Conservation (phyloP, 2,888 invertebrate species). For the Meloe dianella region DNA sequence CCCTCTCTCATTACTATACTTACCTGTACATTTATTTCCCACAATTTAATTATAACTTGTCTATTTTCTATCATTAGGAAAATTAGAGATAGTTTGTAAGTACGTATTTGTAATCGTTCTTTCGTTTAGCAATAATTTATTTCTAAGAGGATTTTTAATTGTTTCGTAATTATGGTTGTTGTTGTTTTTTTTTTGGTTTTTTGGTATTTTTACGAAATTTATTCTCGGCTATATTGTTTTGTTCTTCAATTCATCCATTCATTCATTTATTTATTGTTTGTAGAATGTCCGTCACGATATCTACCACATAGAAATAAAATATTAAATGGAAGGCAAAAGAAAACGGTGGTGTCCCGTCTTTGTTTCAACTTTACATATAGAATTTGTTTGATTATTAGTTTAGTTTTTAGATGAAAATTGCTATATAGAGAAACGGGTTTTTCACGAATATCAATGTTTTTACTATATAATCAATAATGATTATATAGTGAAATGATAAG, state of each 20-base stretch:
- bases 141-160: too few relatives aligned
- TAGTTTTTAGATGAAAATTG: neutral
- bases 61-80: neutral
- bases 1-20: neutral
- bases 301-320: neutral
- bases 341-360: neutral
- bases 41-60: conserved; percentile 1
- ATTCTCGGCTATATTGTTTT: too few relatives aligned
- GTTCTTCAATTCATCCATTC: too few relatives aligned
- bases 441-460: neutral
- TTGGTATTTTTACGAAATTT: too few relatives aligned
- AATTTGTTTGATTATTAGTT: neutral
- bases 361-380: neutral
- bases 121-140: too few relatives aligned
- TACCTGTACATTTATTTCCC: neutral
- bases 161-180: too few relatives aligned
- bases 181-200: too few relatives aligned
- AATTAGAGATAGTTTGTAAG: neutral
- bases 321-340: neutral
- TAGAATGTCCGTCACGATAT: neutral
- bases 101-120: too few relatives aligned
- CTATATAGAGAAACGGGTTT: neutral
- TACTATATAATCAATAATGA: conserved; percentile 1
- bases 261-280: neutral
- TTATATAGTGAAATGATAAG: neutral